Percentiles rank a stretch among this genome's conserved stretches.
Conservation (phyloP, 2,888 invertebrate genomes). For the Thecocarcelia acutangulata region DNA sequence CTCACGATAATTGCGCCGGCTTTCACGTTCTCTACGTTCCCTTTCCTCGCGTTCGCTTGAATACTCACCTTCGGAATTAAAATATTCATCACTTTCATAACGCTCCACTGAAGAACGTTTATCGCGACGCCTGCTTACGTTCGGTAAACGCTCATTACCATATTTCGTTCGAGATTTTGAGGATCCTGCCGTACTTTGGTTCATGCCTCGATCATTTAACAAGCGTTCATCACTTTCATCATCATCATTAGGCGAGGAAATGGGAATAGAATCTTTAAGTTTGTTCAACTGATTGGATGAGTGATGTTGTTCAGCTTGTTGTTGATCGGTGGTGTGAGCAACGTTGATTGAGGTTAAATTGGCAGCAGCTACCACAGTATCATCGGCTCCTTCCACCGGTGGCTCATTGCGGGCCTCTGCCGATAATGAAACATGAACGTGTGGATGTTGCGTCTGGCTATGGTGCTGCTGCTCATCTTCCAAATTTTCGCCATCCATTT, state of each 20-base stretch:
- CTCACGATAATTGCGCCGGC: conserved; percentile 83
- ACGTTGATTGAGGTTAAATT: background rate
- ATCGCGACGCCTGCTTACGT: conserved; percentile 67
- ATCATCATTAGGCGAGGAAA: conserved; percentile 79
- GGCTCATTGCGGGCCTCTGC: conserved; percentile 80
- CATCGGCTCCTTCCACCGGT: conserved; percentile 82
- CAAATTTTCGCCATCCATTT: conserved; percentile 85
- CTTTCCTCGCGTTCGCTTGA: conserved; percentile 85
- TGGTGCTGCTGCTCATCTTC: conserved; percentile 75
- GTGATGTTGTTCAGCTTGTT: conserved; percentile 47
- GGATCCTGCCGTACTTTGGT: conserved; percentile 50
- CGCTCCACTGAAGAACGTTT: conserved; percentile 74
- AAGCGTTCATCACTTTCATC: conserved; percentile 74
- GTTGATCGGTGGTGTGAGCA: conserved; percentile 27
- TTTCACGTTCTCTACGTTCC: conserved; percentile 78
- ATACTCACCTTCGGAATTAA: conserved; percentile 80
- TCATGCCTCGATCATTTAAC: conserved; percentile 71
- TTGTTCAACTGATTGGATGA: conserved; percentile 61
- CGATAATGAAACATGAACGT: conserved; percentile 65
- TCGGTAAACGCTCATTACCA: conserved; percentile 57
- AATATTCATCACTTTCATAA: conserved; percentile 84
- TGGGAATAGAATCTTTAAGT: conserved; percentile 74
- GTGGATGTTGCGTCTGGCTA: conserved; percentile 52
- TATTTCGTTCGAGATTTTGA: conserved; percentile 62
- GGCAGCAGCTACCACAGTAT: conserved; percentile 64